Base-by-base conservation (phyloP, 2,113 vertebrate species). In the Brienomyrus longianalis region DNA sequence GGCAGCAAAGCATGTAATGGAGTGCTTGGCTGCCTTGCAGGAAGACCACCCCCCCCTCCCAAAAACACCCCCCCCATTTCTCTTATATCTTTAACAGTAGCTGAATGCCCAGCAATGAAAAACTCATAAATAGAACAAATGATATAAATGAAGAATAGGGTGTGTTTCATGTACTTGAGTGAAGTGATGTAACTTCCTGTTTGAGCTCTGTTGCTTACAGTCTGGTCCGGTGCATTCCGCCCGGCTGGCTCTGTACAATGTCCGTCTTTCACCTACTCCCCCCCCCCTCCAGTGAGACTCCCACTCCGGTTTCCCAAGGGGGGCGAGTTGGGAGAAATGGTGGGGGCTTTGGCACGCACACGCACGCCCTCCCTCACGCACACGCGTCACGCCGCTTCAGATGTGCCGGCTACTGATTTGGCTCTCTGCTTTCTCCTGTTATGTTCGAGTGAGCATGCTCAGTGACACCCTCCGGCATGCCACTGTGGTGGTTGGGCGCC, bases 1-100 rank as follows among this genome's bases (percentile, higher is more conserved):
- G 93, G 91, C 94, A 95, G 91, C 84, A 93, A 92, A 92, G 94
- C 95, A 92, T 94, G 92, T 93, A 94, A 94, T 94, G 93, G 91
- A 91, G 87, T 89, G 89, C 89, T 94, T 93, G 92, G 93, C 93
- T 45, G 88, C 35, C 51, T 83, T n/a, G 4, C 74, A 89, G 89
- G 0, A 74, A 50, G 77, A 59, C 45, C 23, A n/a, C 62, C 23
- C 62, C 10, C 31, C 31, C 1, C 21, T 5, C 3, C 59, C 59
- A 31, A 10, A 9, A 27, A 15, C 66, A 13, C 13, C 2, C 45
- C 51, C 6, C 50, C 47, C n/a, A 27, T 11, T 23, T 88, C 51
- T 52, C 35, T 83, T 45, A 21, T 35, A 66, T 88, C n/a, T 54
- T 19, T 56, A 43, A 86, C 50, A 6, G 45, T 66, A n/a, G 23